These are phyloP conservation scores for Amblyjoppa fuscipennis DNA, from an alignment of 2,888 invertebrate species.

Conservation along the genomic window DNA sequence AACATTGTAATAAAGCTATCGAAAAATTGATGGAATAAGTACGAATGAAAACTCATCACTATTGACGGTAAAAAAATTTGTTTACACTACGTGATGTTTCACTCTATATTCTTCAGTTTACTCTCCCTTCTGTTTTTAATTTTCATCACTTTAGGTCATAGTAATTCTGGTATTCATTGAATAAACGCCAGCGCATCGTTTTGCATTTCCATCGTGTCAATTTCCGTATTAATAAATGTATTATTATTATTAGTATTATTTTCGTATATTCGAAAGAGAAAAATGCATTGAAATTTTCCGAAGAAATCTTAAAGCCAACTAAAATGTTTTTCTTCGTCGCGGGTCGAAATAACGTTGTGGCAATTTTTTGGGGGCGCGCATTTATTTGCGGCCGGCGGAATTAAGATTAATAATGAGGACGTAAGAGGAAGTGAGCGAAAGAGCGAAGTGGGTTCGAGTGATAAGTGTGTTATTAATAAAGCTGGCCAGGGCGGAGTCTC, in stretches of 20 bases:
- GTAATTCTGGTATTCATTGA: too few species aligned
- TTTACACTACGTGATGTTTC: neutral
- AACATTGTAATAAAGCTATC: too few species aligned
- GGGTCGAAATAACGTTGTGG: neutral
- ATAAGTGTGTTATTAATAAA: constrained; percentile 50
- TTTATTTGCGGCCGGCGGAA: neutral
- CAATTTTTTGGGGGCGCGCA: neutral
- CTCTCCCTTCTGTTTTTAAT: too few species aligned
- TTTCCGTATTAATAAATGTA: too few species aligned
- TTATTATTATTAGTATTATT: too few species aligned
- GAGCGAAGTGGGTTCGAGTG: constrained; percentile 3
- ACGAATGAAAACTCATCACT: neutral
- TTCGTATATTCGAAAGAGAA: neutral
- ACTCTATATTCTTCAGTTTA: too few species aligned
- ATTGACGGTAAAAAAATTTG: neutral
- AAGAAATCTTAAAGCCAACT: neutral
- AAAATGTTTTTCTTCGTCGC: neutral
- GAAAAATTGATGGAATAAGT: neutral
- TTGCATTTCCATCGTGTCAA: too few species aligned
- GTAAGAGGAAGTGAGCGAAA: neutral
- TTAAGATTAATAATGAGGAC: neutral
- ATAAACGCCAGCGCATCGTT: too few species aligned
- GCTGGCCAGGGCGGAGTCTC: neutral
- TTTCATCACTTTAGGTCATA: too few species aligned
- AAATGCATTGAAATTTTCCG: neutral